A percentile compares a stretch with the other conserved stretches of the same genome.
These are phyloP conservation scores for Electrona antarctica DNA, from an alignment of 2,113 vertebrate species.

Conservation along the genomic window DNA sequence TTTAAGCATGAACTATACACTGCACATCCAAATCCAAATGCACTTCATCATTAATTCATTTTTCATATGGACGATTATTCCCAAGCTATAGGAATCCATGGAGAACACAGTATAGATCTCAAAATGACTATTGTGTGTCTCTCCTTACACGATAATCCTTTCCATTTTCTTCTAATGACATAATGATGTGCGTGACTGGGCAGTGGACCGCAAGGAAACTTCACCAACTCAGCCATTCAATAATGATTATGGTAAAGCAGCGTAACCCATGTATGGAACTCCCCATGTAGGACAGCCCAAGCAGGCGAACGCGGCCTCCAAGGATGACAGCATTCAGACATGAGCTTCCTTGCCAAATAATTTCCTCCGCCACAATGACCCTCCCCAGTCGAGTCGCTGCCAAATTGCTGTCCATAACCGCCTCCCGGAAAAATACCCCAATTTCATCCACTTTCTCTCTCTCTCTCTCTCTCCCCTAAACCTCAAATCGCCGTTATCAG, in stretches of 20 bases:
- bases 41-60: too few species aligned
- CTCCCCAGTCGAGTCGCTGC: background rate
- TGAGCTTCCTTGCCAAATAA: background rate
- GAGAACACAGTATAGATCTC: too few species aligned
- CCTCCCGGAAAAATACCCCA: background rate
- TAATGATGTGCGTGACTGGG: background rate
- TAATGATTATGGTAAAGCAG: background rate
- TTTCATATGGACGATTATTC: too few species aligned
- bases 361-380: background rate
- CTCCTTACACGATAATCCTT: background rate
- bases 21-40: too few species aligned
- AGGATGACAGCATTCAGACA: background rate
- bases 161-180: background rate
- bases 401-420: background rate
- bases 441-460: too few species aligned
- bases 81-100: too few species aligned
- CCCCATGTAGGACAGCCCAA: background rate
- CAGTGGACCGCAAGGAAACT: background rate
- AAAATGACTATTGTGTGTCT: background rate
- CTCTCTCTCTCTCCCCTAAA: background rate
- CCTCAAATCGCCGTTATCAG: background rate
- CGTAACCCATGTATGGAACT: background rate
- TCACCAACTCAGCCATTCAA: background rate
- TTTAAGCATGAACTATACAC: too few species aligned
- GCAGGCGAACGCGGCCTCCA: background rate